Conservation (phyloP, 2,888 invertebrate genomes). For the Xanthostigma xanthostigma region DNA sequence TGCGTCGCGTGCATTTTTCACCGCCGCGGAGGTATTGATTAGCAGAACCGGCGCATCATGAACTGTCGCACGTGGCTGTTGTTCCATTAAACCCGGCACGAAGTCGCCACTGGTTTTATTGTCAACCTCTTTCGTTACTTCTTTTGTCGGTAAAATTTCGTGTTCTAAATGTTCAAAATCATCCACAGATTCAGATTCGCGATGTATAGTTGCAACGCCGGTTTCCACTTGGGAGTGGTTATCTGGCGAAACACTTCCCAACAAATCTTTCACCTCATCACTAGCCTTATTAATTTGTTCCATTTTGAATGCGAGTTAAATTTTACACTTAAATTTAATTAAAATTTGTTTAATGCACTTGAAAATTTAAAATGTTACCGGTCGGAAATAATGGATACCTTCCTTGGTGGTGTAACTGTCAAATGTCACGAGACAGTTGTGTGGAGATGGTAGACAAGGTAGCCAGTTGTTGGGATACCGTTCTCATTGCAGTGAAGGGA, state of each 20-base stretch:
- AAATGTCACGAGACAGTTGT: conserved; percentile 7
- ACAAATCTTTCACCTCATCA: conserved; percentile 1
- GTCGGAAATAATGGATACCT: too few species aligned
- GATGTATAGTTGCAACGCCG: not conserved
- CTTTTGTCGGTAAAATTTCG: conserved; percentile 32
- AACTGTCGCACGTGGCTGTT: conserved; percentile 34
- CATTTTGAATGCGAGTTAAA: conserved; percentile 1
- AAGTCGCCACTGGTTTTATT: conserved; percentile 11
- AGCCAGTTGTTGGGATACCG: not conserved
- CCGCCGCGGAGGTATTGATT: conserved; percentile 14
- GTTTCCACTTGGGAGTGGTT: conserved; percentile 5
- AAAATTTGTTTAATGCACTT: too few species aligned
- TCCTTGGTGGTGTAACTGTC: conserved; percentile 5
- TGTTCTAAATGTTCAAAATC: conserved; percentile 61
- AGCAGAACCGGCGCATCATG: conserved; percentile 19
- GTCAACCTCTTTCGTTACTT: conserved; percentile 6
- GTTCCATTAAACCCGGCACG: conserved; percentile 26
- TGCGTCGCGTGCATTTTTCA: conserved; percentile 18
- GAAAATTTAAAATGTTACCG: too few species aligned
- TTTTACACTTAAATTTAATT: too few species aligned
- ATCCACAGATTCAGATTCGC: conserved; percentile 55
- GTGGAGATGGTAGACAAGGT: too few species aligned
- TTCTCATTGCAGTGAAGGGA: conserved; percentile 6
- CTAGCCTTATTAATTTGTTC: conserved; percentile 5
- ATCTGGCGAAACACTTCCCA: not conserved